Percentiles rank a stretch among this genome's conserved stretches.
Conservation (phyloP, 2,888 invertebrate species). For the Abrostola triplasia region DNA sequence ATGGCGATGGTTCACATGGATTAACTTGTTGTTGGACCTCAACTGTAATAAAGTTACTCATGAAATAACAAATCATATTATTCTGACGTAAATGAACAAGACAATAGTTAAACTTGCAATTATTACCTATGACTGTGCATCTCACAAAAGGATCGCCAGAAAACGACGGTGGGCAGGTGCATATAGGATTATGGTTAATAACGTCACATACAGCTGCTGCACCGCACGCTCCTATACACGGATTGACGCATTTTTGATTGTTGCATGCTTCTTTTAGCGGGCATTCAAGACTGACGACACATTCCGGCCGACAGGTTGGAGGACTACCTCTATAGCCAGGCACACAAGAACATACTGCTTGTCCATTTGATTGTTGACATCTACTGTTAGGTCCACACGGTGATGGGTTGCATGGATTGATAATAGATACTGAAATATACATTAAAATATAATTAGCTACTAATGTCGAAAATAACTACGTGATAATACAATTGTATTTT, state of each 20-base stretch:
- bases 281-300: slow-evolving; percentile 92
- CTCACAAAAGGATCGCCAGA: slow-evolving; percentile 93
- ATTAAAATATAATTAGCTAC: neutral
- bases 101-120: neutral
- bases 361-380: slow-evolving; percentile 91
- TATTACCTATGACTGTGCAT: slow-evolving; percentile 87
- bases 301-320: slow-evolving; percentile 93
- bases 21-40: slow-evolving; percentile 75
- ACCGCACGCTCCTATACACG: slow-evolving; percentile 94
- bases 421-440: slow-evolving; percentile 66
- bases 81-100: neutral
- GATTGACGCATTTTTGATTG: slow-evolving; percentile 92
- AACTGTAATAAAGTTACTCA: slow-evolving; percentile 57
- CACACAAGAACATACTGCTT: slow-evolving; percentile 92
- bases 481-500: no score
- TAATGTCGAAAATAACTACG: no score
- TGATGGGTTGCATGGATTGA: slow-evolving; percentile 92
- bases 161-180: slow-evolving; percentile 91
- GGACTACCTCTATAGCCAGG: slow-evolving; percentile 92
- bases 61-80: neutral
- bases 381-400: slow-evolving; percentile 94
- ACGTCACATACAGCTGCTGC: slow-evolving; percentile 91
- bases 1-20: slow-evolving; percentile 92
- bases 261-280: slow-evolving; percentile 91
- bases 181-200: slow-evolving; percentile 93